These are phyloP conservation scores for Pseudocheirus occidentalis DNA, from an alignment of 2,797 vertebrate species.

Conservation along the genomic window DNA sequence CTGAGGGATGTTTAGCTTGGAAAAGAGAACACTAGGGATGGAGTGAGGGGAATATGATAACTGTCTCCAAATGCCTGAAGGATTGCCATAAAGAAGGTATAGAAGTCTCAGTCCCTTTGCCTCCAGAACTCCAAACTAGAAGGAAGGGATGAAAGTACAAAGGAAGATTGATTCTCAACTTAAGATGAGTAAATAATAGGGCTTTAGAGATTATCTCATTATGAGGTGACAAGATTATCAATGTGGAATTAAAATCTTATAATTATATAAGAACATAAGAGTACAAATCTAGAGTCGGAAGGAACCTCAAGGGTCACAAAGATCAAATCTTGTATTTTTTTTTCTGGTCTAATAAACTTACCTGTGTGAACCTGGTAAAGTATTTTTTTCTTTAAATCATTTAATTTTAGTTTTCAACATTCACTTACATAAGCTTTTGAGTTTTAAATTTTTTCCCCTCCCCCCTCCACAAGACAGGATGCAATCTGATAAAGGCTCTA, in stretches of 20 bases:
- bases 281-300: not conserved
- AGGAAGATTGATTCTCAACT: not conserved
- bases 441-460: no score
- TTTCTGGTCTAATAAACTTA: no score
- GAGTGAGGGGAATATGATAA: no score
- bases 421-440: no score
- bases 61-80: no score
- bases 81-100: no score
- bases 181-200: not conserved
- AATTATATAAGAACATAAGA: not conserved
- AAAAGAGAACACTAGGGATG: no score
- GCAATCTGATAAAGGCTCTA: no score
- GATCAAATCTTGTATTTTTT: not conserved
- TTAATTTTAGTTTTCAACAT: no score
- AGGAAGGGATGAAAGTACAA: not conserved
- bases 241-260: not conserved
- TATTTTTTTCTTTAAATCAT: no score
- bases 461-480: no score
- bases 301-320: not conserved
- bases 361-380: no score
- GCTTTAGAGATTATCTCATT: not conserved
- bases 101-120: not conserved
- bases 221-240: not conserved
- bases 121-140: not conserved
- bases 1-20: not conserved